Evolutionary conservation across 2,113 vertebrate species (phyloP).

Genomic region (Cryptomyrus ogoouensis): DNA sequence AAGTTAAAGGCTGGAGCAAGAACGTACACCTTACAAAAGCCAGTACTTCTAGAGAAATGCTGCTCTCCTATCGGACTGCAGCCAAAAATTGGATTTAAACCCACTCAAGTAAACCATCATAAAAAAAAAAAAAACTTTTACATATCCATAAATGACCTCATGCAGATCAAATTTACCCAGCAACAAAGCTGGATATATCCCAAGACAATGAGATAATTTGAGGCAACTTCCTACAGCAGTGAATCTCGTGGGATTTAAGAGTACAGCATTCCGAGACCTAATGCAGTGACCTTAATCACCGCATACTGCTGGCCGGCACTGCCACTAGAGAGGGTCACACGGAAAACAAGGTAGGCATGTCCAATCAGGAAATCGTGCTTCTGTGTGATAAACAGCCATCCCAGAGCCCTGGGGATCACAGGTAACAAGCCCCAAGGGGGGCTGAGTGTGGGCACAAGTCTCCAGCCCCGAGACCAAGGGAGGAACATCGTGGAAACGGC

Average conservation of each 20-base stretch:
- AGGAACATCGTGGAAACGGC: constrained; percentile 8
- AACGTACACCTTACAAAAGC: neutral
- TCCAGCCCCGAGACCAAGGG: neutral
- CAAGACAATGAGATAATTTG: constrained; percentile 21
- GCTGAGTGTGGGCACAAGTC: neutral
- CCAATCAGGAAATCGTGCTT: neutral
- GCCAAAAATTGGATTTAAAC: neutral
- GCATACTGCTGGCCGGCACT: too few species aligned
- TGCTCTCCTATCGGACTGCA: neutral
- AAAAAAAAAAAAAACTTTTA: neutral
- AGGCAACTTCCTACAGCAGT: neutral
- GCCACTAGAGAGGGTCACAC: neutral
- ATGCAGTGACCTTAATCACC: neutral
- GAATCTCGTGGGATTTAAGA: neutral
- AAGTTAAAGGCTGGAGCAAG: neutral
- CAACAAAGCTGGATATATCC: constrained; percentile 35
- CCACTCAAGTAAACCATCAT: neutral
- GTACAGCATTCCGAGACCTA: neutral
- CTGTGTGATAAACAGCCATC: neutral
- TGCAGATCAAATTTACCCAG: neutral
- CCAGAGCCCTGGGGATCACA: neutral
- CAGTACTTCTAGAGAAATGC: neutral
- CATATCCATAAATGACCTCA: neutral
- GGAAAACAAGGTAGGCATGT: neutral
- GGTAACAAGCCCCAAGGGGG: constrained; percentile 15